Base-by-base conservation (phyloP, 2,888 invertebrate species). In the Neelides folsomi region DNA sequence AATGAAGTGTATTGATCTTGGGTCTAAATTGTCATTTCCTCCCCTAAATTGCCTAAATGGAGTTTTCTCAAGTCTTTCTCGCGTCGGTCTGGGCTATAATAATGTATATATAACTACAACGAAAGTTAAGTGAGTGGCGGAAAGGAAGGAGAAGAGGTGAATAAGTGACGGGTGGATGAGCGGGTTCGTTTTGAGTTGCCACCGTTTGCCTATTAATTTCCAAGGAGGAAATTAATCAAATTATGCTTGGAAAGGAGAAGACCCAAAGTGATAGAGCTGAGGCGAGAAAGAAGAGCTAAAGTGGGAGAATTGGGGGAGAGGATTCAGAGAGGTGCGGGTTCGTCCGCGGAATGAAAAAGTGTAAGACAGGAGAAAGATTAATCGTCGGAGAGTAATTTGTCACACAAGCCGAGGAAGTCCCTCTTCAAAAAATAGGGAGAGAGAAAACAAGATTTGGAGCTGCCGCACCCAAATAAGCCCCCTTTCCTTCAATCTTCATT, bases 351-450 rank as follows among this genome's bases (percentile, higher is more conserved):
- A 56, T 59, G 57, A 58, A 59, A 61, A 59, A 54, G 51, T 55
- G 58, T 56, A 60, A 60, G 63, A 62, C 63, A 63, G 63, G 56
- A 57, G 54, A 53, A 60, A 61, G 63, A 63, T 63, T 63, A 63
- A 63, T 63, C 59, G 62, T 60, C 53, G 53, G 58, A 63, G 60
- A 62, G 62, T 62, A 63, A 63, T 63, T 63, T 63, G 63, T 62
- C 63, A 63, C 61, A 60, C 58, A 55, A 55, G 50, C 41, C 53
- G 44, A 51, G 47, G 51, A 40, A 54, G 53, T 45, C 39, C 40
- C 47, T 42, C 47, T 51, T 53, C 47, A 49, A 59, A 59, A 53
- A 55, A 51, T 59, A 51, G 56, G 55, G 53, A 53, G 45, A 50
- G 44, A 47, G 27, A 27, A 27, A 27, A 27, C 27, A 27, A 27